Conservation (phyloP, 2,113 vertebrate species). For the Nyctereutes procyonoides region DNA sequence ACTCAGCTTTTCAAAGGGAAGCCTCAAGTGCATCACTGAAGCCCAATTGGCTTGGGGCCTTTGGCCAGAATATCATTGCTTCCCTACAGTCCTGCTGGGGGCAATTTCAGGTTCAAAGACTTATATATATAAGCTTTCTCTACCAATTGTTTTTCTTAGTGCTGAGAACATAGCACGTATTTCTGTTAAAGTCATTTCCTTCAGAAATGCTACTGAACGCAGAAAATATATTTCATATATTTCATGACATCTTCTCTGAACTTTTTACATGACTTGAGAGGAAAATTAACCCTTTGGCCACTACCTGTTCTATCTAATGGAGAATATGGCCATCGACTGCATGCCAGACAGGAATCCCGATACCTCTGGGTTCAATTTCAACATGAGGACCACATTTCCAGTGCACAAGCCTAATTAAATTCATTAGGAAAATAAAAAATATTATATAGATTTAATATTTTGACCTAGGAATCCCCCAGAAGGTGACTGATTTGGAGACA, state of each 20-base stretch:
- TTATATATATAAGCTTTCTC: not conserved
- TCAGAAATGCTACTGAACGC: constrained; percentile 47
- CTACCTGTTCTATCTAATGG: not conserved
- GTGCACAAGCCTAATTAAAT: not conserved
- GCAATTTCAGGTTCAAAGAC: constrained; percentile 41
- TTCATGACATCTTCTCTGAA: constrained; percentile 23
- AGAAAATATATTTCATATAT: constrained; percentile 47
- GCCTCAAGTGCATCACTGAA: constrained; percentile 50
- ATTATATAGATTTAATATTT: not conserved
- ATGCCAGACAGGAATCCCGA: not conserved
- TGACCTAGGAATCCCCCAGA: not conserved
- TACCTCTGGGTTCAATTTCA: not conserved
- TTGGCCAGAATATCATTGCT: constrained; percentile 7
- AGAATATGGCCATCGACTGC: not conserved
- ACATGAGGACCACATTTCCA: constrained; percentile 1
- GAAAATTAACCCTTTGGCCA: not conserved
- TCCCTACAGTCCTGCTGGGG: not conserved
- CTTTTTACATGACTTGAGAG: not conserved
- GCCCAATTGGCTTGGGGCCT: constrained; percentile 20
- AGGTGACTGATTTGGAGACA: not conserved
- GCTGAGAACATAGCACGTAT: not conserved
- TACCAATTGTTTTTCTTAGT: constrained; percentile 39
- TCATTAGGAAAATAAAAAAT: constrained; percentile 9
- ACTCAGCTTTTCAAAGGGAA: constrained; percentile 60
- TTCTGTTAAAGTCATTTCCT: constrained; percentile 51